phyloP scores from a whole-genome alignment of 2,113 vertebrate species.

The Andinoacara biseriatus region DNA sequence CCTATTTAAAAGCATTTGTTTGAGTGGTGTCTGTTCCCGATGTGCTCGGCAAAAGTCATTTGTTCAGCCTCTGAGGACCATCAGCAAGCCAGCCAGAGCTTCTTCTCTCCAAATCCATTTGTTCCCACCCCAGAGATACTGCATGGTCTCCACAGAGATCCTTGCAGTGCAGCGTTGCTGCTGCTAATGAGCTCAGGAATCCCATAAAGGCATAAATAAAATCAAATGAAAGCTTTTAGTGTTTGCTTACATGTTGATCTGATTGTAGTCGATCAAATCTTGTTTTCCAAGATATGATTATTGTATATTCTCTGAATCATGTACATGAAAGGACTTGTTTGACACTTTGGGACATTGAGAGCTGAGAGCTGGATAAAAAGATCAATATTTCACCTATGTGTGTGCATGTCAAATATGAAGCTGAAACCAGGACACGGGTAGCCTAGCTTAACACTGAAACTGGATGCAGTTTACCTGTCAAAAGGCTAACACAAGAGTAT shows the following conservation, averaged over 20 bases:
- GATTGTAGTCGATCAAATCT: slow-evolving; percentile 23
- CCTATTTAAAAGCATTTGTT: slow-evolving; percentile 61
- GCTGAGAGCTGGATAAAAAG: not conserved
- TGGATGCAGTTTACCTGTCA: not conserved
- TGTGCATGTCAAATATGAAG: not conserved
- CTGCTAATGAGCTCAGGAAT: slow-evolving; percentile 62
- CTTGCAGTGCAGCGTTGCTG: slow-evolving; percentile 14
- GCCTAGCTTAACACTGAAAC: slow-evolving; percentile 1
- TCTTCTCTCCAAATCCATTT: slow-evolving; percentile 68
- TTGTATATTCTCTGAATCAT: not conserved
- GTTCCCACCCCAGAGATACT: slow-evolving; percentile 51
- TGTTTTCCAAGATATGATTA: not conserved
- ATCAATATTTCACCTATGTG: not conserved
- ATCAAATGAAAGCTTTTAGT: slow-evolving; percentile 63
- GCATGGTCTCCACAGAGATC: slow-evolving; percentile 40
- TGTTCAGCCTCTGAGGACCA: slow-evolving; percentile 66
- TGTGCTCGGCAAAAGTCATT: slow-evolving; percentile 52
- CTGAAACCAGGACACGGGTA: not conserved
- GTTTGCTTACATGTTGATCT: slow-evolving; percentile 39
- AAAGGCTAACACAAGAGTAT: not conserved
- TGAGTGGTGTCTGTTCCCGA: slow-evolving; percentile 56
- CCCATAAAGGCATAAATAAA: slow-evolving; percentile 31
- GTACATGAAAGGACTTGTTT: not conserved
- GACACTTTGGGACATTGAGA: not conserved
- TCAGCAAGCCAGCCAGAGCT: slow-evolving; percentile 41